phyloP scores from a whole-genome alignment of 2,888 invertebrate species.

The Biston betularia region DNA sequence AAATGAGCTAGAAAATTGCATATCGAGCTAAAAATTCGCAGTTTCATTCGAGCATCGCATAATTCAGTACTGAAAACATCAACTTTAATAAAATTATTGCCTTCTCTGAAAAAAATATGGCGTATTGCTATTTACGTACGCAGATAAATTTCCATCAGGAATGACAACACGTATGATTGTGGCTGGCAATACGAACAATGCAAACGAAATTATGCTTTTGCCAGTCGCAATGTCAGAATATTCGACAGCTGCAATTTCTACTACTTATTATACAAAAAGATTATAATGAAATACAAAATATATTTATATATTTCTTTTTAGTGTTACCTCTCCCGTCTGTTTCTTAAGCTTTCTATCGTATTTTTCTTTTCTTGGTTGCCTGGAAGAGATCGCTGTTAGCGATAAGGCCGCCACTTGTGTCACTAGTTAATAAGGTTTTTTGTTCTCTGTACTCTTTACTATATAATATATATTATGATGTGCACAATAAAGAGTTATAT shows the following conservation, averaged over 20 bases:
- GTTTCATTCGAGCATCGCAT: constrained; percentile 9
- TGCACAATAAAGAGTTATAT: too few species aligned
- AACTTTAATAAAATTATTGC: constrained; percentile 37
- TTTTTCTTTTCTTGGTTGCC: too few species aligned
- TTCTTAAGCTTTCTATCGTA: too few species aligned
- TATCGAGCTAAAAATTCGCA: not conserved
- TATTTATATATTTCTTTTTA: too few species aligned
- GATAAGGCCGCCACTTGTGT: too few species aligned
- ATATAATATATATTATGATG: too few species aligned
- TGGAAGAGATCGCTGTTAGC: too few species aligned
- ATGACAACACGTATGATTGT: constrained; percentile 36
- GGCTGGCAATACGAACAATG: constrained; percentile 21
- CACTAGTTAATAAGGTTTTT: too few species aligned
- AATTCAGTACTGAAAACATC: constrained; percentile 32
- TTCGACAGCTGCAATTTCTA: constrained; percentile 6
- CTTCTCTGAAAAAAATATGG: constrained; percentile 36
- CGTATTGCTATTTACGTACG: constrained; percentile 38
- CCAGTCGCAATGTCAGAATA: constrained; percentile 11
- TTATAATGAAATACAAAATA: not conserved
- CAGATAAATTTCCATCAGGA: constrained; percentile 38
- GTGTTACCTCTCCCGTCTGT: too few species aligned
- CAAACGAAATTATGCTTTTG: constrained; percentile 24
- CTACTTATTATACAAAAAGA: not conserved
- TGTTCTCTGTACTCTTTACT: too few species aligned
- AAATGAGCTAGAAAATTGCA: not conserved